phyloP scores from a whole-genome alignment of 2,797 vertebrate genomes.

The Phataginus tetradactyla region DNA sequence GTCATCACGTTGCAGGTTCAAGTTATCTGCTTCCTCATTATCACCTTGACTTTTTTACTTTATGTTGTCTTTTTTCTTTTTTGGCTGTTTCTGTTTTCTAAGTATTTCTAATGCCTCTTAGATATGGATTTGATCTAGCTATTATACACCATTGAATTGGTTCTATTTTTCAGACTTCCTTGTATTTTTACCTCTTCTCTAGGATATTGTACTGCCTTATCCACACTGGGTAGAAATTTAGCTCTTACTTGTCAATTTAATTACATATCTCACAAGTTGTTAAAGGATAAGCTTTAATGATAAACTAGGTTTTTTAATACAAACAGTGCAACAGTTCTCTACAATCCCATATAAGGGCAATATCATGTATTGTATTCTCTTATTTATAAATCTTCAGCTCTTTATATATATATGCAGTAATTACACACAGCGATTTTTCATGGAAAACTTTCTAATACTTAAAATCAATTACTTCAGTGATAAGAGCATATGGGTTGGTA shows the following conservation, averaged over 20 bases:
- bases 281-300: conserved; percentile 13
- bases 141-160: not conserved
- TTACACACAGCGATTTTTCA: not conserved
- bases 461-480: conserved; percentile 31
- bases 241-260: conserved; percentile 26
- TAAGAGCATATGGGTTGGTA: not conserved
- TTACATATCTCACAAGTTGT: conserved; percentile 13
- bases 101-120: not conserved
- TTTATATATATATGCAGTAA: conserved; percentile 19
- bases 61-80: not conserved
- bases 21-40: not conserved
- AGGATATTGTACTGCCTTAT: not conserved
- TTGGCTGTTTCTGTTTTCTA: not conserved
- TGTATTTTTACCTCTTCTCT: conserved; percentile 29
- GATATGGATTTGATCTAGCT: not conserved
- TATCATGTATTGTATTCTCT: not conserved
- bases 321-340: not conserved
- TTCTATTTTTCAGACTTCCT: not conserved
- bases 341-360: not conserved
- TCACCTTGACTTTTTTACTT: not conserved
- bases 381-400: not conserved
- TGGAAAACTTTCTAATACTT: conserved; percentile 27
- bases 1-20: not conserved
- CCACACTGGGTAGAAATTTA: not conserved
- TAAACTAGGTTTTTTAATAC: not conserved